Evolutionary conservation across 2,113 vertebrate species (phyloP).

Genomic region (Anser cygnoides): DNA sequence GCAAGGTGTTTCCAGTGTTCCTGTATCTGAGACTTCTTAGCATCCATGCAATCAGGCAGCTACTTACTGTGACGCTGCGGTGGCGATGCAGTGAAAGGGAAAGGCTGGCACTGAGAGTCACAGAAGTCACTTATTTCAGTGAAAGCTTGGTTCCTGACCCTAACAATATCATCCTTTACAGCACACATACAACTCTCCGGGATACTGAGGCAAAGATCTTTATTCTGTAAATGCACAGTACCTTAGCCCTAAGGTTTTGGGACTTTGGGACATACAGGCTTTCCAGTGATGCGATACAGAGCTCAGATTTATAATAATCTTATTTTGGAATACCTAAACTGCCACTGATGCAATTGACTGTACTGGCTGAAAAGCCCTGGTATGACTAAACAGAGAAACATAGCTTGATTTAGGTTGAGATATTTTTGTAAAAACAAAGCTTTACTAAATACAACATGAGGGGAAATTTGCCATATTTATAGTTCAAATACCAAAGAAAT

Average conservation of each 20-base stretch:
- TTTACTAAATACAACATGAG: slow-evolving; percentile 34
- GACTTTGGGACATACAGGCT: neutral
- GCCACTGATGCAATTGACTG: neutral
- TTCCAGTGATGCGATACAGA: neutral
- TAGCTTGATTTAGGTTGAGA: slow-evolving; percentile 37
- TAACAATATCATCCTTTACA: accelerated
- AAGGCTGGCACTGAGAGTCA: neutral
- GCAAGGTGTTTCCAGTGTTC: accelerated
- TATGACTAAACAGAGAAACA: neutral
- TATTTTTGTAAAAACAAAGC: slow-evolving; percentile 48
- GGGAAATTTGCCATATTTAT: slow-evolving; percentile 13
- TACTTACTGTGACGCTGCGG: neutral
- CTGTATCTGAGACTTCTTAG: neutral
- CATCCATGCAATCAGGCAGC: neutral
- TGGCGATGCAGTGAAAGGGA: neutral
- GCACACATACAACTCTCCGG: neutral
- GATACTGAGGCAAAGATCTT: neutral
- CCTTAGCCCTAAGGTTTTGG: neutral
- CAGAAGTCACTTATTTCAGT: neutral
- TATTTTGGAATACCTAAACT: slow-evolving; percentile 34
- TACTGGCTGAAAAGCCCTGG: neutral
- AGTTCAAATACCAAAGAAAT: slow-evolving; percentile 52
- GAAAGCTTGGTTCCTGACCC: neutral
- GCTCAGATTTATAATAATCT: neutral
- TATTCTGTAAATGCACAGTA: neutral